Conservation (phyloP, 2,888 invertebrate genomes). For the Idaea straminata region DNA sequence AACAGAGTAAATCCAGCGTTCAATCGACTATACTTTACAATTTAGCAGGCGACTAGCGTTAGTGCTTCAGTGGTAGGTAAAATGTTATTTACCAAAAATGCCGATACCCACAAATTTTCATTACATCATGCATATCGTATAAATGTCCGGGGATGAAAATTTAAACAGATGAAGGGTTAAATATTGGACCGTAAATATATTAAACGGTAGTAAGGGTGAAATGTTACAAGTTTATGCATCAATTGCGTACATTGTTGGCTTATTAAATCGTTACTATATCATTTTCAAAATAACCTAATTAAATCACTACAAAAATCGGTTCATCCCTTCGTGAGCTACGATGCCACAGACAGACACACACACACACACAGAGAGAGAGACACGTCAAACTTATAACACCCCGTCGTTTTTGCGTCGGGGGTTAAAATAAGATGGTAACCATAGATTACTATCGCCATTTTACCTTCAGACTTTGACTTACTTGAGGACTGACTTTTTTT, state of each 20-base stretch:
- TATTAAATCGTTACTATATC: neutral
- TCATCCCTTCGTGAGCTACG: no score
- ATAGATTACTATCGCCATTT: slow-evolving; percentile 1
- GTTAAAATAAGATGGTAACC: no score
- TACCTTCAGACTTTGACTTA: slow-evolving; percentile 15
- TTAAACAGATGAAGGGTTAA: slow-evolving; percentile 40
- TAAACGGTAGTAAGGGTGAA: neutral
- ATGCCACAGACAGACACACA: no score
- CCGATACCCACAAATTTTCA: slow-evolving; percentile 38
- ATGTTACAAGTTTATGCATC: neutral
- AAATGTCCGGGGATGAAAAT: slow-evolving; percentile 51
- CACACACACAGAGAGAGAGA: no score
- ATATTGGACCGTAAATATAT: slow-evolving; percentile 1
- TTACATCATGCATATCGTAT: slow-evolving; percentile 27
- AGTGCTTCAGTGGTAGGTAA: slow-evolving; percentile 44
- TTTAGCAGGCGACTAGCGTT: slow-evolving; percentile 46
- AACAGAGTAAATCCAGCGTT: slow-evolving; percentile 56
- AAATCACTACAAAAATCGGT: no score
- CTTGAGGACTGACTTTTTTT: neutral
- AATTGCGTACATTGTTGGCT: no score
- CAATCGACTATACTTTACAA: slow-evolving; percentile 66
- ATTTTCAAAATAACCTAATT: neutral
- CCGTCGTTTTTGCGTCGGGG: no score
- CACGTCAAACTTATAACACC: no score
- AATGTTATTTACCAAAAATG: slow-evolving; percentile 38